Evolutionary conservation across 2,888 invertebrate genomes (phyloP).

Genomic region (Lepetodrilus schrolli): DNA sequence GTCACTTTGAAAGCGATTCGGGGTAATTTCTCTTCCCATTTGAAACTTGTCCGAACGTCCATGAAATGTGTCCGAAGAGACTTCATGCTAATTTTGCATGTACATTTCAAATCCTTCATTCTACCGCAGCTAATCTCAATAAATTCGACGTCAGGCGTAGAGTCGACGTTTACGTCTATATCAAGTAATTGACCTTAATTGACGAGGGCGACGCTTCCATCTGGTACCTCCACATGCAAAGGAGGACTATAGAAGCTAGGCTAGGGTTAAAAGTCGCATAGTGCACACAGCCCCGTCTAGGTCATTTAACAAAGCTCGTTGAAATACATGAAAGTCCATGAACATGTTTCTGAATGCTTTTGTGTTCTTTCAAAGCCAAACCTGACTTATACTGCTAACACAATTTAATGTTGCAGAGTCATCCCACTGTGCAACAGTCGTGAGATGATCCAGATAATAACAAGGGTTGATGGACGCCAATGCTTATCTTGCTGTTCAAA

Average conservation of each 20-base stretch:
- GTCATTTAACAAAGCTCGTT: background rate
- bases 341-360: background rate
- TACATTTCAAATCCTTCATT: background rate
- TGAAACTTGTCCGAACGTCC: slow-evolving; percentile 16
- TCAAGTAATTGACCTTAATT: slow-evolving; percentile 6
- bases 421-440: too few relatives aligned
- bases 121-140: slow-evolving; percentile 11
- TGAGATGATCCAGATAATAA: too few relatives aligned
- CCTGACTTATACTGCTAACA: too few relatives aligned
- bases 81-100: slow-evolving; percentile 17
- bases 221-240: background rate
- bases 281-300: background rate
- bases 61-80: slow-evolving; percentile 20
- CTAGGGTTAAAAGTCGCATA: background rate
- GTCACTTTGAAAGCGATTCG: slow-evolving; percentile 16
- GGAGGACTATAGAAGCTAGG: too few relatives aligned
- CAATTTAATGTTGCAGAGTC: too few relatives aligned
- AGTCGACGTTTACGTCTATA: background rate
- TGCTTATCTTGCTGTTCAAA: too few relatives aligned
- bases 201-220: background rate
- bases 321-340: background rate
- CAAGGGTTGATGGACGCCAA: too few relatives aligned
- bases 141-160: background rate
- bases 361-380: too few relatives aligned
- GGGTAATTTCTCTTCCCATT: slow-evolving; percentile 14